Evolutionary conservation across 2,113 vertebrate genomes (phyloP).

Genomic region (Probosciger aterrimus): DNA sequence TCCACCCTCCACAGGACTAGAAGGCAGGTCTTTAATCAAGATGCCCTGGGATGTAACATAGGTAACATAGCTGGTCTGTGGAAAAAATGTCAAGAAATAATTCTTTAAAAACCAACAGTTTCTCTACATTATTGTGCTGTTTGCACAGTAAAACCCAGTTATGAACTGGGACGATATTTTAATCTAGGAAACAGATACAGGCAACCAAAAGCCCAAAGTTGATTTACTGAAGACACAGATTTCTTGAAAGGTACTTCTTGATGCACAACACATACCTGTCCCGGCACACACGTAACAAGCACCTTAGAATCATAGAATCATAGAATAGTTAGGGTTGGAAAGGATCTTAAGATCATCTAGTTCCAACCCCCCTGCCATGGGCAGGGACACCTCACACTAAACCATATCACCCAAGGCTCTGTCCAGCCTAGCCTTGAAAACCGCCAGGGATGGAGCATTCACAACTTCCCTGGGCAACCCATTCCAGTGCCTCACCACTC

Average conservation of each 20-base stretch:
- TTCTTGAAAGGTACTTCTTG: not conserved
- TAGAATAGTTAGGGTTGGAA: no score
- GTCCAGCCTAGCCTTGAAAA: no score
- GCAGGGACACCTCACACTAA: no score
- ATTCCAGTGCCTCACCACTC: no score
- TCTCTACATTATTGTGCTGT: not conserved
- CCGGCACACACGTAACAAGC: not conserved
- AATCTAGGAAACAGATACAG: not conserved
- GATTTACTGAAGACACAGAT: not conserved
- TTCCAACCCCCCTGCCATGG: no score
- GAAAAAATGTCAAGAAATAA: not conserved
- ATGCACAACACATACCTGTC: not conserved
- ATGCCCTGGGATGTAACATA: not conserved
- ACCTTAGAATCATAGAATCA: no score
- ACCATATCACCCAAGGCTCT: no score
- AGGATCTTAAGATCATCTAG: no score
- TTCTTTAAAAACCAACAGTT: not conserved
- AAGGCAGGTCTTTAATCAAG: not conserved
- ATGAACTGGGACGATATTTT: not conserved
- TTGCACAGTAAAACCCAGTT: not conserved
- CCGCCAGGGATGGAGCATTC: no score
- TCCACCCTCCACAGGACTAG: not conserved
- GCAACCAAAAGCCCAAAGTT: not conserved
- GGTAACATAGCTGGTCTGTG: not conserved
- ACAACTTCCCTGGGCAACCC: no score